These are phyloP conservation scores for Heliocidaris tuberculata DNA, from an alignment of 35 echinoderm and acorn worm species.

Conservation along the genomic window DNA sequence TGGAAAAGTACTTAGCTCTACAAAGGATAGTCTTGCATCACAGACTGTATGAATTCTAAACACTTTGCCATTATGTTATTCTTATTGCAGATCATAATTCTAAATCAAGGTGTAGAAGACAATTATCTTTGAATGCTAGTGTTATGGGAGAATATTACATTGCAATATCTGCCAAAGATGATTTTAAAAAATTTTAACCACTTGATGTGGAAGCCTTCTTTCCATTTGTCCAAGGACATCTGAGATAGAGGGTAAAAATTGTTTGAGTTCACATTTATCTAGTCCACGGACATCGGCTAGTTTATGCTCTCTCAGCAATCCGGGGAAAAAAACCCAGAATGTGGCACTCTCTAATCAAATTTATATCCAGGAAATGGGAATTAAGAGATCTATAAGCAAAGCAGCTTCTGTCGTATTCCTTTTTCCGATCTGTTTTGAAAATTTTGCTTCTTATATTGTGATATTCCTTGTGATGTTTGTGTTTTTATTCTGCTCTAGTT, in stretches of 20 bases:
- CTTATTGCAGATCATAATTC: background rate
- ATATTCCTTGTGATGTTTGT: background rate
- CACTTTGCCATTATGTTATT: background rate
- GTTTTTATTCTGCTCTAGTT: background rate
- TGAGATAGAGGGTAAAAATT: background rate
- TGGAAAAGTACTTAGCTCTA: constrained; percentile 1
- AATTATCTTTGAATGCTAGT: background rate
- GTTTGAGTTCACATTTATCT: background rate
- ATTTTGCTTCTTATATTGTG: no score
- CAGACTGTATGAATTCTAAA: background rate
- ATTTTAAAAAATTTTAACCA: background rate
- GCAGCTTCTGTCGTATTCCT: no score
- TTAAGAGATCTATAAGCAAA: background rate
- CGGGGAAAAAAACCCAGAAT: background rate
- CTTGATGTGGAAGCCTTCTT: background rate
- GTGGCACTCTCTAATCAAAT: background rate
- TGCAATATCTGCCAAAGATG: no score
- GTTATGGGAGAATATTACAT: no score
- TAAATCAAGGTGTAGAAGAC: background rate
- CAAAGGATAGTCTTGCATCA: background rate
- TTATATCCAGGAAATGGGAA: background rate
- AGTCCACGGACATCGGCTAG: background rate
- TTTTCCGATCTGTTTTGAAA: no score
- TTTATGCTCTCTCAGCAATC: background rate
- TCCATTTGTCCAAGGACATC: background rate